Evolutionary conservation across 2,888 invertebrate species (phyloP), one percentile per base, ranked within the genome.

Genomic region (Drosophila siamana): DNA sequence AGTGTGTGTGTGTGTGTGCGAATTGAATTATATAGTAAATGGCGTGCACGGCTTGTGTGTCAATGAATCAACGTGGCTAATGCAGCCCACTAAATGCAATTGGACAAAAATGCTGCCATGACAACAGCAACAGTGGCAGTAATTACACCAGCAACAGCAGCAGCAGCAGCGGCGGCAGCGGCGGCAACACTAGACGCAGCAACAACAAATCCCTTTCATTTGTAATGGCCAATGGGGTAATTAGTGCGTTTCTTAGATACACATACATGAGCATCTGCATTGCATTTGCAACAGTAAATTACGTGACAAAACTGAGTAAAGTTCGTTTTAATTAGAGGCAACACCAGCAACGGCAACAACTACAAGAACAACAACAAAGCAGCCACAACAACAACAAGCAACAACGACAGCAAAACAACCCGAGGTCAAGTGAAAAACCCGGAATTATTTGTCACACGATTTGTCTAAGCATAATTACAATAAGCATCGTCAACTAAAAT

Each of bases 41-140:
- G 50, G 22, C 38, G 55, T 16, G 61, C 46, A 48, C 43, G 38
- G 62, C 52, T 76, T 65, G 48, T 55, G 51, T 55, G 62, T 69
- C 80, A 68, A 79, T 79, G 77, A 79, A 77, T 77, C 77, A 68
- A 75, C 33, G 55, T 62, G 55, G 48, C 55, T 64, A 79, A 77
- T 79, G 77, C 75, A 57, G 55, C 51, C 75, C 64, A 43, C 71
- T 28, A 64, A 74, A 65, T 79, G 77, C 80, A 77, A 74, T 68
- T 79, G 71, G 47, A 56, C 62, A 62, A 60, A 74, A 70, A 67
- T 64, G 48, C 54, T 68, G 52, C 38, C 64, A 60, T 71, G 67
- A 60, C 77, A 74, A 67, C 72, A 43, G 41, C 79, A 66, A 60
- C 62, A 26, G 60, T 60, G 63, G 56, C 62, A 26, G 60, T 60